phyloP scores from a whole-genome alignment of 2,888 invertebrate genomes.

The Tetragnatha montana region DNA sequence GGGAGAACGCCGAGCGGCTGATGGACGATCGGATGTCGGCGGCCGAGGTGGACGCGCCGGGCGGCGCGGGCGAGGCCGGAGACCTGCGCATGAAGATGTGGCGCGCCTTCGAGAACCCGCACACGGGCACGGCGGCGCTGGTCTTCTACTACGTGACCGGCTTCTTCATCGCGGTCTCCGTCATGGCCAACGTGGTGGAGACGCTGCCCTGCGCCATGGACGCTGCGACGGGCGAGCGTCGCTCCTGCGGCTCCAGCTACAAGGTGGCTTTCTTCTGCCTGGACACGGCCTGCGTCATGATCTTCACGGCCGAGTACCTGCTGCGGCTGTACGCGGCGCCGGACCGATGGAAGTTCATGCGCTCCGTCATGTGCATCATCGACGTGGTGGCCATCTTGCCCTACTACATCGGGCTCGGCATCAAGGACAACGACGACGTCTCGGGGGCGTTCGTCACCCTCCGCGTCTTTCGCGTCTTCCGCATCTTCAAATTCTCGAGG shows the following conservation, averaged over 20 bases:
- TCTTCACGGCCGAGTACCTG: constrained; percentile 98
- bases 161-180: constrained; percentile 99
- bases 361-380: constrained; percentile 99
- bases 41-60: constrained; percentile 84
- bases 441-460: constrained; percentile 99
- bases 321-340: constrained; percentile 96
- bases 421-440: constrained; percentile 98
- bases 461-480: constrained; percentile 98
- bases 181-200: constrained; percentile 99
- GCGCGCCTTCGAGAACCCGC: constrained; percentile 99
- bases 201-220: constrained; percentile 93
- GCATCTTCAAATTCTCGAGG: constrained; percentile 99
- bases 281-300: constrained; percentile 99
- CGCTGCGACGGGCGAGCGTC: constrained; percentile 76
- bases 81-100: constrained; percentile 92
- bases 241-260: constrained; percentile 97
- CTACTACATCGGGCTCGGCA: constrained; percentile 98
- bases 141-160: constrained; percentile 99
- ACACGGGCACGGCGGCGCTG: constrained; percentile 98
- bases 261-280: constrained; percentile 99
- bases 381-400: constrained; percentile 99
- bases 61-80: constrained; percentile 83
- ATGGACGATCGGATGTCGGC: constrained; percentile 95
- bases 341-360: constrained; percentile 96
- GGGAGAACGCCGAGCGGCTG: constrained; percentile 98